A percentile compares a stretch with the other conserved stretches of the same genome.
phyloP scores from a whole-genome alignment of 2,113 vertebrate species.

The Leiothrix lutea region DNA sequence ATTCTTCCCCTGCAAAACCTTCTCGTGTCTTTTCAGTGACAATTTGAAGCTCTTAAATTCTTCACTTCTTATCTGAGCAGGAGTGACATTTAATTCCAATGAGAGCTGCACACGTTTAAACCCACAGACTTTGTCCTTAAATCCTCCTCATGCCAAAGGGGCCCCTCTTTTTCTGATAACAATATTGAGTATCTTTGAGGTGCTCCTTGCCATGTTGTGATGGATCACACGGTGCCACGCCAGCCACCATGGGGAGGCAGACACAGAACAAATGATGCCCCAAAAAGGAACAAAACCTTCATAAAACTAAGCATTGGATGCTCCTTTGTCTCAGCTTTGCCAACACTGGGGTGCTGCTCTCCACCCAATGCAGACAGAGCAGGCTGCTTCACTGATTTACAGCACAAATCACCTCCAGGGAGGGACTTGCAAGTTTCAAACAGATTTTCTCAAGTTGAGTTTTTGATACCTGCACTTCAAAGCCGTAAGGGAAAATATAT shows the following conservation, averaged over 20 bases:
- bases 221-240: neutral
- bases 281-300: neutral
- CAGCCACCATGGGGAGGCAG: neutral
- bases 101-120: neutral
- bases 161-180: neutral
- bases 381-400: neutral
- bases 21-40: neutral
- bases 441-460: neutral
- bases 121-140: neutral
- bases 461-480: slow-evolving; percentile 5
- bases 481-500: neutral
- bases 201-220: neutral
- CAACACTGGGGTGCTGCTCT: neutral
- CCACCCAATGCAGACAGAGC: neutral
- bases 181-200: neutral
- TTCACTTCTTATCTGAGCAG: neutral
- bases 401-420: neutral
- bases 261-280: neutral
- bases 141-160: neutral
- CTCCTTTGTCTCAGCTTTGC: neutral
- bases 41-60: neutral
- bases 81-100: neutral
- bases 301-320: neutral
- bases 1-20: no score
- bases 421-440: neutral